These are phyloP conservation scores for Macropus fuliginosus DNA, from an alignment of 2,797 vertebrate species.

Conservation along the genomic window DNA sequence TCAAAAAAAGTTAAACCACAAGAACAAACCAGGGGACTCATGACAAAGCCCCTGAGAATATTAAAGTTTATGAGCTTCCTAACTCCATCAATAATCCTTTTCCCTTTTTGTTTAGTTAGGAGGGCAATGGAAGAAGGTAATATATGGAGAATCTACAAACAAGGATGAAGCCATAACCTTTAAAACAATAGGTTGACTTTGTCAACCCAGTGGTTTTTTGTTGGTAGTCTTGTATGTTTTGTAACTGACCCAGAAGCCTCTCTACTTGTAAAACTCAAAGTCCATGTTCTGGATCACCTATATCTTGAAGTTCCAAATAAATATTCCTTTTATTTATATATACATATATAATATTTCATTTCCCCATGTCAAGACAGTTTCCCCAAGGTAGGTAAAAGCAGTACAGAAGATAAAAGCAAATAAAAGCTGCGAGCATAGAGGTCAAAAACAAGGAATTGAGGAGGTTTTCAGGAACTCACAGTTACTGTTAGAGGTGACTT, in stretches of 20 bases:
- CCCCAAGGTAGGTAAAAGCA: background rate
- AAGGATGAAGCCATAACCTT: conserved; percentile 54
- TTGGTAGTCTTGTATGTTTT: conserved; percentile 41
- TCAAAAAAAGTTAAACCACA: background rate
- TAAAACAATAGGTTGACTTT: conserved; percentile 54
- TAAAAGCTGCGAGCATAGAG: background rate
- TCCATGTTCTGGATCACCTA: background rate
- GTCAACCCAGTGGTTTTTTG: conserved; percentile 6
- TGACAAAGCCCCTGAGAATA: conserved; percentile 12
- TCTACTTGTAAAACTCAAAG: background rate
- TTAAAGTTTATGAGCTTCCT: conserved; percentile 33
- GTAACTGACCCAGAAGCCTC: conserved; percentile 34
- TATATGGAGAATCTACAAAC: conserved; percentile 48
- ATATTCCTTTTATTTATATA: background rate
- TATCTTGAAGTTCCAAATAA: background rate
- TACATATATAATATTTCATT: too few species aligned
- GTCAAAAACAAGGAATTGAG: background rate
- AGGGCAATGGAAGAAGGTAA: conserved; percentile 59
- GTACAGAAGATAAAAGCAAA: background rate
- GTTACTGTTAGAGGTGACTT: background rate
- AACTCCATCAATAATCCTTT: conserved; percentile 42
- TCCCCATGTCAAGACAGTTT: background rate
- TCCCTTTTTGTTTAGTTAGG: conserved; percentile 53
- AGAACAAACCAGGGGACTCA: background rate
- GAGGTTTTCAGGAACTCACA: background rate